Percentiles rank a stretch among this genome's conserved stretches.
Conservation (phyloP, 2,888 invertebrate species). For the Metallyticus violacea region DNA sequence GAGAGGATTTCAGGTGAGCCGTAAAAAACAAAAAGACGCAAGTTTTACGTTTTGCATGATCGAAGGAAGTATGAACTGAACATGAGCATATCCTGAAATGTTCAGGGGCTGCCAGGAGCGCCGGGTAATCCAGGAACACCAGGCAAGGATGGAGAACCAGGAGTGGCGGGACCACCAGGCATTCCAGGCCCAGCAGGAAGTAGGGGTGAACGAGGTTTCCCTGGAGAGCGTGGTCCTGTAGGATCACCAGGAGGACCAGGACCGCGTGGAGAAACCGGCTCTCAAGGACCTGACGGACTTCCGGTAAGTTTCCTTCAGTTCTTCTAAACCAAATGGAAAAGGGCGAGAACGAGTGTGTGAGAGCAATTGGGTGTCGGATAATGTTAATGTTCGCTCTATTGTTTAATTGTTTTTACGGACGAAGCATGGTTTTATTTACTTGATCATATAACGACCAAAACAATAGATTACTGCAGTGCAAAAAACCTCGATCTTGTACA, state of each 20-base stretch:
- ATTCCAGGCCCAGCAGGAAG: slow-evolving; percentile 57
- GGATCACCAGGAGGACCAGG: slow-evolving; percentile 67
- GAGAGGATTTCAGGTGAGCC: slow-evolving; percentile 71
- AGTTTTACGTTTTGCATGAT: not conserved
- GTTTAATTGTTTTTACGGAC: no score
- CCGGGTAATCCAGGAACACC: slow-evolving; percentile 69
- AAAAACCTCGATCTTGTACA: no score
- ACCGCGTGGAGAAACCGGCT: slow-evolving; percentile 62
- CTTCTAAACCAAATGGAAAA: not conserved
- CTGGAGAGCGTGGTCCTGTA: slow-evolving; percentile 69
- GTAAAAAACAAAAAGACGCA: not conserved
- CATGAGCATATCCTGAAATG: not conserved
- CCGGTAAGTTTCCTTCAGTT: slow-evolving; percentile 50
- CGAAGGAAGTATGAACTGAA: not conserved
- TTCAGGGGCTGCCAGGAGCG: slow-evolving; percentile 68
- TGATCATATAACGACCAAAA: no score
- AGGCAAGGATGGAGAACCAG: slow-evolving; percentile 79
- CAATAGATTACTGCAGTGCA: no score
- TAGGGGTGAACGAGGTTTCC: slow-evolving; percentile 64
- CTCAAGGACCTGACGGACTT: slow-evolving; percentile 66
- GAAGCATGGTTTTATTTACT: no score
- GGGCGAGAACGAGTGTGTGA: no score
- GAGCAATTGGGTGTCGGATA: no score
- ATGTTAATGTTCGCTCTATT: no score
- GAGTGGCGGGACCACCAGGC: slow-evolving; percentile 63